phyloP scores from a whole-genome alignment of 2,797 vertebrate species.

The Champsocephalus gunnari region DNA sequence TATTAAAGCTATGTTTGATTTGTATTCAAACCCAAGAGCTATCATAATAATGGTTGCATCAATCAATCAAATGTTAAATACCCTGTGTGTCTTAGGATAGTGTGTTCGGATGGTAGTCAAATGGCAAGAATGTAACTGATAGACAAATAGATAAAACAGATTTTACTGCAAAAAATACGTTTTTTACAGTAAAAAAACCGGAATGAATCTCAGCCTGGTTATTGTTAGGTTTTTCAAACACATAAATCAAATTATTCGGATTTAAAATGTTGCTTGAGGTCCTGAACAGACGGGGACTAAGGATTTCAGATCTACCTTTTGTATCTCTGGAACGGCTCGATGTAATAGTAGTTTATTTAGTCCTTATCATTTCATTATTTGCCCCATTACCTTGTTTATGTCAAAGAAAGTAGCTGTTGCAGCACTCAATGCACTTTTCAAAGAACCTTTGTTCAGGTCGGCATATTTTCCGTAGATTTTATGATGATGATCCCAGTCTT shows the following conservation, averaged over 20 bases:
- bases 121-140: too few relatives aligned
- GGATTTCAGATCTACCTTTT: neutral
- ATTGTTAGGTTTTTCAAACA: neutral
- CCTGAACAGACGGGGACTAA: too few relatives aligned
- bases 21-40: too few relatives aligned
- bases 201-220: neutral
- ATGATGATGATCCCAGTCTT: neutral
- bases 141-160: neutral
- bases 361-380: too few relatives aligned
- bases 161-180: too few relatives aligned
- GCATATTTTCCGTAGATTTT: neutral
- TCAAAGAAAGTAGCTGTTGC: neutral
- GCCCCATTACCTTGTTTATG: neutral
- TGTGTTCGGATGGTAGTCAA: neutral
- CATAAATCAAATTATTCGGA: neutral
- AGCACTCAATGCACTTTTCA: neutral
- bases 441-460: neutral
- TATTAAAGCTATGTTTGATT: too few relatives aligned
- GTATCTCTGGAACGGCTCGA: neutral
- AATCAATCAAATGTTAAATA: too few relatives aligned
- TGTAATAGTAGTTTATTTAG: neutral
- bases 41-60: too few relatives aligned
- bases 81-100: neutral
- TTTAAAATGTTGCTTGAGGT: neutral
- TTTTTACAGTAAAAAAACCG: neutral